Percentiles rank a stretch among this genome's conserved stretches.
Evolutionary conservation across 2,797 vertebrate species (phyloP).

Genomic region (Meriones psammophilus): DNA sequence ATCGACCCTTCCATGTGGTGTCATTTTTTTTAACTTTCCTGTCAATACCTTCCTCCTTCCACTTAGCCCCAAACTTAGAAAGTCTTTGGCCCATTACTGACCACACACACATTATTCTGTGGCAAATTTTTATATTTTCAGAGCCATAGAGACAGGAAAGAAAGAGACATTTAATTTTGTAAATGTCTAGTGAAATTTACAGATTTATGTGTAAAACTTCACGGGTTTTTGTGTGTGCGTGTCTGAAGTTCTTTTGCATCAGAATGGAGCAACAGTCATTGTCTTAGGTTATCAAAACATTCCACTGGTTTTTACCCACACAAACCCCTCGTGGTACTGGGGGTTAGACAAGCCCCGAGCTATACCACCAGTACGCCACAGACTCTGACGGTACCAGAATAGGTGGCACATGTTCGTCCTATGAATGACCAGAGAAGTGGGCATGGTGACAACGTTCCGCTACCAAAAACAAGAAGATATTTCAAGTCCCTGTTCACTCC

Average conservation of each 20-base stretch:
- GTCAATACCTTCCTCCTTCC: neutral
- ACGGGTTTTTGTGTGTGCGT: neutral
- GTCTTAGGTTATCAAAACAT: conserved; percentile 56
- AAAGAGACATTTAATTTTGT: conserved; percentile 45
- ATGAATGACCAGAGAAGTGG: neutral
- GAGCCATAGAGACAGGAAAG: conserved; percentile 1
- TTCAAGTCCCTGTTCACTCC: conserved; percentile 8
- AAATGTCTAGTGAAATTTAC: conserved; percentile 19
- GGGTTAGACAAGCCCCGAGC: neutral
- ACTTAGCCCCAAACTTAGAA: neutral
- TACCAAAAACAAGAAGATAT: conserved; percentile 41
- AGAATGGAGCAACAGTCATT: neutral
- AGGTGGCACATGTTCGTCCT: neutral
- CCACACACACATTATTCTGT: neutral
- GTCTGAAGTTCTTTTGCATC: conserved; percentile 56
- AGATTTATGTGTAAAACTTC: conserved; percentile 46
- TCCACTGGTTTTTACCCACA: neutral
- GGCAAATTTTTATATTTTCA: neutral
- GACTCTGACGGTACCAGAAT: conserved; percentile 33
- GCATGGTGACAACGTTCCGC: neutral
- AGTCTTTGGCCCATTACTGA: neutral
- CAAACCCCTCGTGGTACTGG: neutral
- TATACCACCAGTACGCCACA: neutral
- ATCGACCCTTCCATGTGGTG: neutral
- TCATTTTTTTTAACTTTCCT: neutral